Evolutionary conservation across 2,888 invertebrate genomes (phyloP).

Genomic region (Eurytoma adleriae): DNA sequence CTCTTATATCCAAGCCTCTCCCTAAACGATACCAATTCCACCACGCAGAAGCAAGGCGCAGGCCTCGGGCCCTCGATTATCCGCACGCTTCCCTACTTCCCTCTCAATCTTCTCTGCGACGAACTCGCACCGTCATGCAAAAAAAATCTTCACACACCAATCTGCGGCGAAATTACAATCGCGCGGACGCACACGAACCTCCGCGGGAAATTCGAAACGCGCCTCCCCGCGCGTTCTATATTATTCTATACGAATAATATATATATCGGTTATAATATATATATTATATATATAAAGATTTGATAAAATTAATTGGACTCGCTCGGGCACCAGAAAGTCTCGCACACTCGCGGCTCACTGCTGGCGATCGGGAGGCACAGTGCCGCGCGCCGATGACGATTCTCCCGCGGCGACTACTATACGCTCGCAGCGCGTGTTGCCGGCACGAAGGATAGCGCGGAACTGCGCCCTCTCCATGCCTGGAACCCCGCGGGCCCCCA

Average conservation of each 20-base stretch:
- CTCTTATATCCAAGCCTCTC: not conserved
- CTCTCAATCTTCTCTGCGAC: not conserved
- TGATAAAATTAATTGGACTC: too few species aligned
- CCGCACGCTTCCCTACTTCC: not conserved
- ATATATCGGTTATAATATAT: not conserved
- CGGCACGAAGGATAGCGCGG: slow-evolving; percentile 71
- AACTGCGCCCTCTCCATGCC: slow-evolving; percentile 72
- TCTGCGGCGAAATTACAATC: too few species aligned
- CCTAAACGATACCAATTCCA: not conserved
- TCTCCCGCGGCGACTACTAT: too few species aligned
- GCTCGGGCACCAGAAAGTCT: too few species aligned
- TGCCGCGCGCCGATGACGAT: too few species aligned
- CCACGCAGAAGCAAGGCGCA: not conserved
- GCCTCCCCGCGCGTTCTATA: not conserved
- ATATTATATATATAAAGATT: too few species aligned
- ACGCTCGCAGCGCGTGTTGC: slow-evolving; percentile 62
- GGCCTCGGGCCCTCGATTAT: not conserved
- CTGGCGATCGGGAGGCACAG: not conserved
- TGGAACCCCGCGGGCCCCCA: slow-evolving; percentile 66
- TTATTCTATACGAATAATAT: not conserved
- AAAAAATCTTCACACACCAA: not conserved
- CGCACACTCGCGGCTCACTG: not conserved
- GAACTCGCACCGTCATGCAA: not conserved
- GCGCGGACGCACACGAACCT: not conserved
- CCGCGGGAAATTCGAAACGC: slow-evolving; percentile 12